Conservation (phyloP, 2,113 vertebrate species). For the Pipra filicauda region DNA sequence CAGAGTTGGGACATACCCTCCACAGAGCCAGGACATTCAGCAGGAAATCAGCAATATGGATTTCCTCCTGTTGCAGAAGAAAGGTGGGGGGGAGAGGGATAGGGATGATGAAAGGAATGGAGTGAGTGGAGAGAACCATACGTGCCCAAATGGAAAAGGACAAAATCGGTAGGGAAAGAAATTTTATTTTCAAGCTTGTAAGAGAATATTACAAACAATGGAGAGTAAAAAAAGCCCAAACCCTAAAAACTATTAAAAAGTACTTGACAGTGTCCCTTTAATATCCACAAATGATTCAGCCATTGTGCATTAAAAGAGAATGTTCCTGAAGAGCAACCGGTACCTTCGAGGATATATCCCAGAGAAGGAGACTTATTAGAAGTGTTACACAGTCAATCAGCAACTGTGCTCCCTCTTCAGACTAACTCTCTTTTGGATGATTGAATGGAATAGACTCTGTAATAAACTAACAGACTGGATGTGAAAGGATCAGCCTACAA, state of each 20-base stretch:
- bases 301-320: constrained; percentile 72
- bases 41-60: background rate
- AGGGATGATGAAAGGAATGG: background rate
- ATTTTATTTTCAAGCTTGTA: constrained; percentile 81
- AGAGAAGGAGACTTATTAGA: constrained; percentile 54
- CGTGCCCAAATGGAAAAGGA: constrained; percentile 61
- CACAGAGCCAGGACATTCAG: background rate
- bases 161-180: constrained; percentile 73
- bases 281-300: constrained; percentile 69
- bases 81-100: background rate
- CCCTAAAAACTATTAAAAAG: constrained; percentile 81
- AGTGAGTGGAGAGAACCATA: constrained; percentile 17
- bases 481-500: constrained; percentile 49
- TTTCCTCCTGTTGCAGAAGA: background rate
- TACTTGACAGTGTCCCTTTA: constrained; percentile 77
- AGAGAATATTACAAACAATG: constrained; percentile 81
- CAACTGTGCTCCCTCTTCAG: constrained; percentile 37
- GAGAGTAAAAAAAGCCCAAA: constrained; percentile 79
- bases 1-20: background rate
- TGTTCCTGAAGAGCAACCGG: constrained; percentile 60
- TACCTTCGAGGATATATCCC: constrained; percentile 49
- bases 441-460: constrained; percentile 28
- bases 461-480: constrained; percentile 34
- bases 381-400: constrained; percentile 26
- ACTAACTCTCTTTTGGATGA: constrained; percentile 25